Base-by-base conservation (phyloP, 2,113 vertebrate species). In the Nesoenas mayeri region DNA sequence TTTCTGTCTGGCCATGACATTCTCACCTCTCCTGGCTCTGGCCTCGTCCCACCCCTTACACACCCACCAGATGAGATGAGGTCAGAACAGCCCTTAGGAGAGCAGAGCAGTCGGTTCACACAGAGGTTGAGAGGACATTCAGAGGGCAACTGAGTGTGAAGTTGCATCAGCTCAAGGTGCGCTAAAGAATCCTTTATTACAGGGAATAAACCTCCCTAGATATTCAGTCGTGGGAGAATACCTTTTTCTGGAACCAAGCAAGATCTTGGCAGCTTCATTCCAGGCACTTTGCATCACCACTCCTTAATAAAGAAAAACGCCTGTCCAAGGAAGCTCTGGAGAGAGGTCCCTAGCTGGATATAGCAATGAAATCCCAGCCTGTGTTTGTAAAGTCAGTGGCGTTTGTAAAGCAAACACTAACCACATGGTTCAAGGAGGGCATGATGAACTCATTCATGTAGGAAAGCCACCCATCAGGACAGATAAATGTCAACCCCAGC, bases 261-360 rank as follows among this genome's bases (percentile, higher is more conserved):
- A 73, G 60, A 58, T 17, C 34, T 36, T 77, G 81, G 32, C 38
- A 60, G 3, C 18, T 34, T 29, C 21, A 28, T 83, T 53, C 32
- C 28, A 47, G 32, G 26, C 17, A 40, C 0, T 0, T 25, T 65
- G n/a, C 20, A 57, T 10, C 9, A 40, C 19, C 12, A 38, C 5
- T 3, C 14, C 7, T 14, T 2, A 15, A 15, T 21, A 22, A 18
- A 26, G 6, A 20, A 38, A 36, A 53, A 6, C 3, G 1, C 3
- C 10, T 18, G 4, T 36, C 34, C 34, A 38, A 15, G 73, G 22
- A 19, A 40, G 34, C 12, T 69, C 47, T 66, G 44, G 22, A 54
- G 38, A 34, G 57, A 28, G 11, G 25, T 22, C 15, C 20, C 31
- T 56, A 48, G 11, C 10, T 64, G 79, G 44, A 19, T 38, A 9